Conservation (phyloP, 2,888 invertebrate species). For the Nephrotoma appendiculata region DNA sequence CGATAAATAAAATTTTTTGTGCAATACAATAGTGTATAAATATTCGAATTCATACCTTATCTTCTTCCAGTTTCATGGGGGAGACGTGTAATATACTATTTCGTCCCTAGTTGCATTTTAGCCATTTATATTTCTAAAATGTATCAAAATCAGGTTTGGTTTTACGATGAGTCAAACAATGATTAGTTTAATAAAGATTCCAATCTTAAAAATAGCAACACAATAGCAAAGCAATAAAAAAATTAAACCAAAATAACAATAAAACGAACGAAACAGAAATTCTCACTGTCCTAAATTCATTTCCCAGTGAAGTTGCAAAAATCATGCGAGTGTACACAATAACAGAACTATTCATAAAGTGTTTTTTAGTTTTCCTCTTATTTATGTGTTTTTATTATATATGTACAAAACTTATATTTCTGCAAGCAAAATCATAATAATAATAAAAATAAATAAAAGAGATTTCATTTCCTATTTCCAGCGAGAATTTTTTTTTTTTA, state of each 20-base stretch:
- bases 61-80: too few relatives aligned
- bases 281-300: background rate
- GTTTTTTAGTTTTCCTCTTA: background rate
- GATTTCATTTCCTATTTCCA: background rate
- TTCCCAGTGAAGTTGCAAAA: background rate
- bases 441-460: background rate
- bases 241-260: background rate
- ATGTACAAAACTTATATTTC: background rate
- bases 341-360: background rate
- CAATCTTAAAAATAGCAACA: background rate
- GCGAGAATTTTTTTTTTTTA: background rate
- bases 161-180: background rate
- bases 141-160: background rate
- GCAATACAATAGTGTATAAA: background rate
- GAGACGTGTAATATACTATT: too few relatives aligned
- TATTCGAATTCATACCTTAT: too few relatives aligned
- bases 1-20: background rate
- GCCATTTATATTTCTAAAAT: too few relatives aligned
- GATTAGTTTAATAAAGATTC: background rate
- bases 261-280: background rate
- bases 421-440: background rate
- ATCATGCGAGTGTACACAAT: background rate
- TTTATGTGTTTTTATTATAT: background rate
- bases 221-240: background rate
- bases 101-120: too few relatives aligned